A percentile compares a stretch with the other conserved stretches of the same genome.
Evolutionary conservation across 2,888 invertebrate species (phyloP).

Genomic region (Isoperla grammatica): DNA sequence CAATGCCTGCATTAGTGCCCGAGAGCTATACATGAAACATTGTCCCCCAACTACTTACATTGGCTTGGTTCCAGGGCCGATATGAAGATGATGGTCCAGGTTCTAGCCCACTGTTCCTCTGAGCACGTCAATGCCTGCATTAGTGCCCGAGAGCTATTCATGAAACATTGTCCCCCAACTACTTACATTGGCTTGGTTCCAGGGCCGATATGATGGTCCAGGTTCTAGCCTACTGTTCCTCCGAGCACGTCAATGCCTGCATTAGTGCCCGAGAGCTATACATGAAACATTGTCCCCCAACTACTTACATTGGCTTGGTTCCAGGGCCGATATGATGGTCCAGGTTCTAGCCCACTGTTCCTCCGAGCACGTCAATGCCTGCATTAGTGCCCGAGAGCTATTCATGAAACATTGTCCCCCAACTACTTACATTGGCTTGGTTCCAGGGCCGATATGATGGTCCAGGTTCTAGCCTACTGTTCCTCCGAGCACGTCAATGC

Average conservation of each 20-base stretch:
- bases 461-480: constrained; percentile 58
- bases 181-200: no score
- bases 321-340: constrained; percentile 59
- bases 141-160: constrained; percentile 67
- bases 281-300: no score
- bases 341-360: constrained; percentile 58
- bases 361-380: constrained; percentile 67
- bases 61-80: constrained; percentile 60
- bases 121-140: constrained; percentile 71
- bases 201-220: constrained; percentile 61
- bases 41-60: no score
- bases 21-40: no score
- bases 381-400: constrained; percentile 66
- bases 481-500: constrained; percentile 69
- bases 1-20: no score
- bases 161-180: no score
- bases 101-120: constrained; percentile 57
- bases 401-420: no score
- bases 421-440: no score
- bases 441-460: constrained; percentile 59
- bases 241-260: constrained; percentile 66
- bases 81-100: constrained; percentile 58
- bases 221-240: constrained; percentile 57
- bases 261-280: constrained; percentile 71
- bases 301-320: no score